Evolutionary conservation across 2,113 vertebrate species (phyloP).

Genomic region (Halcyon senegalensis): DNA sequence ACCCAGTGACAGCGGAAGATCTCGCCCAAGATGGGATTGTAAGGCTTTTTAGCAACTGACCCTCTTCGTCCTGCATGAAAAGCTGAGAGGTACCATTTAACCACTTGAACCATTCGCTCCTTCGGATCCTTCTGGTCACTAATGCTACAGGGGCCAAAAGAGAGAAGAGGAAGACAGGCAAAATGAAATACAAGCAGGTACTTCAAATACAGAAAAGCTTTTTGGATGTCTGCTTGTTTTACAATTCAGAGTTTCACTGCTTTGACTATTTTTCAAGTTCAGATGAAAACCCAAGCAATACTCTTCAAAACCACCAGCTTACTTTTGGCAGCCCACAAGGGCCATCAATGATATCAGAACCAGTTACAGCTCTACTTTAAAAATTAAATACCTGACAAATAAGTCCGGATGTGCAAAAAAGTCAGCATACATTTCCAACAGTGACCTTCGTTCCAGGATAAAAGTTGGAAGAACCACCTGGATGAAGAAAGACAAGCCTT

Average conservation of each 20-base stretch:
- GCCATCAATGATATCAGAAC: neutral
- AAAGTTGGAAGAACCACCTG: slow-evolving; percentile 98
- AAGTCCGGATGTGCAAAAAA: slow-evolving; percentile 98
- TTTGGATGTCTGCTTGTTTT: neutral
- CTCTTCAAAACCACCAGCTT: neutral
- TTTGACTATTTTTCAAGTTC: neutral
- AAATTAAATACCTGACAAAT: slow-evolving; percentile 90
- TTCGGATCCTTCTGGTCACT: slow-evolving; percentile 91
- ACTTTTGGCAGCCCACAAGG: neutral
- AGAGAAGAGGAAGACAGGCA: neutral
- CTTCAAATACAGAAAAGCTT: neutral
- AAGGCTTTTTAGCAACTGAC: slow-evolving; percentile 98
- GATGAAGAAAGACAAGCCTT: neutral
- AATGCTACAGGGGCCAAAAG: slow-evolving; percentile 79
- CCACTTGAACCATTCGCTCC: slow-evolving; percentile 95
- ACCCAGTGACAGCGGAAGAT: slow-evolving; percentile 98
- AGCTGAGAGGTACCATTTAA: slow-evolving; percentile 98
- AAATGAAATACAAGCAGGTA: neutral
- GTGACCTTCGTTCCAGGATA: slow-evolving; percentile 94
- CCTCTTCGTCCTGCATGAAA: slow-evolving; percentile 99
- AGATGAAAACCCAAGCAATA: neutral
- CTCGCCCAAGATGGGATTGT: slow-evolving; percentile 97
- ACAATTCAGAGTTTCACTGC: neutral
- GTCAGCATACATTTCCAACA: slow-evolving; percentile 99
- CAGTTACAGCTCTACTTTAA: neutral